A percentile compares a stretch with the other conserved stretches of the same genome.
These are phyloP conservation scores for Pseudopleuronectes americanus DNA, from an alignment of 2,797 vertebrate species.

Conservation along the genomic window DNA sequence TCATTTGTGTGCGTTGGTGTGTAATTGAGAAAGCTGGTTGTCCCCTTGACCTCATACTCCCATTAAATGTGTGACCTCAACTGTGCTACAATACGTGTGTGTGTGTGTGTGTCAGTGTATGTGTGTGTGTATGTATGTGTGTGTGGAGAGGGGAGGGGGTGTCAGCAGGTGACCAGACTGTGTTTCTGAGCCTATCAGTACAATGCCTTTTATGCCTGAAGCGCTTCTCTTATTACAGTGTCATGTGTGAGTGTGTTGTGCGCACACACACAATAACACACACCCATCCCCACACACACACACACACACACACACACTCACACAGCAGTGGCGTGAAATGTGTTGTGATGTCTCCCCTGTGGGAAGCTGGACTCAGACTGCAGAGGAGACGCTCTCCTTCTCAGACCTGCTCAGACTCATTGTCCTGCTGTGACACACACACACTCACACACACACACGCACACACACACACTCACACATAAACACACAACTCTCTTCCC, in stretches of 20 bases:
- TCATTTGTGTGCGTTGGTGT: constrained; percentile 30
- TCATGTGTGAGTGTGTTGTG: constrained; percentile 8
- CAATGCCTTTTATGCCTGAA: constrained; percentile 61
- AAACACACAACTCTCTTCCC: constrained; percentile 40
- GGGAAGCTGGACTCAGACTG: constrained; percentile 66
- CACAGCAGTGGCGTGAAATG: constrained; percentile 74
- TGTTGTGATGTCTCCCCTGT: constrained; percentile 77
- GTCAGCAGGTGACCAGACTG: constrained; percentile 69
- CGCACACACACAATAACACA: neutral
- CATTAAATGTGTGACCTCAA: constrained; percentile 59
- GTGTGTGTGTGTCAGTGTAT: constrained; percentile 2
- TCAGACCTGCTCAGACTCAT: constrained; percentile 64
- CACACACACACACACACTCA: constrained; percentile 29
- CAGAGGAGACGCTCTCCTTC: constrained; percentile 67
- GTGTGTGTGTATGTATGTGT: constrained; percentile 16
- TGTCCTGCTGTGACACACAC: constrained; percentile 62
- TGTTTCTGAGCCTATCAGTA: constrained; percentile 58
- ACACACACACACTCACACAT: constrained; percentile 8
- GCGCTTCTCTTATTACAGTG: constrained; percentile 63
- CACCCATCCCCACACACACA: neutral
- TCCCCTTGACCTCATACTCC: constrained; percentile 50
- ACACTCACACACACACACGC: constrained; percentile 17
- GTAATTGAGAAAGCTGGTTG: constrained; percentile 49
- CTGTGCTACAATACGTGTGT: constrained; percentile 32
- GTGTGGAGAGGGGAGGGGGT: constrained; percentile 2